These are phyloP conservation scores for Orchestia grillus DNA, from an alignment of 1,140 invertebrate species.

Conservation along the genomic window DNA sequence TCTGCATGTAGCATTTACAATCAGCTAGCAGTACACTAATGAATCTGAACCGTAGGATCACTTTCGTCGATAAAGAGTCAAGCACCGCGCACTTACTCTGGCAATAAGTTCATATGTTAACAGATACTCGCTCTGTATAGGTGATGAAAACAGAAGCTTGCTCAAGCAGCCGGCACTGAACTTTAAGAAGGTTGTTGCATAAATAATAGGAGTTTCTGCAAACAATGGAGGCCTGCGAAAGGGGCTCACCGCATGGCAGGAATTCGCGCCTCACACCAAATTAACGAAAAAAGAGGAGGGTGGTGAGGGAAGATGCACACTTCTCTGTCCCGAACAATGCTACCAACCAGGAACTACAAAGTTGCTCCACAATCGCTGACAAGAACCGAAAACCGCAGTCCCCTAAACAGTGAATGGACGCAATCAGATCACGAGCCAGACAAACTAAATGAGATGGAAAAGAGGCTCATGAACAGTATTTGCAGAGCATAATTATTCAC, in stretches of 20 bases:
- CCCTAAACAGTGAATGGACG: not conserved
- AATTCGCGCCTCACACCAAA: not conserved
- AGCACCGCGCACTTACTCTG: no score
- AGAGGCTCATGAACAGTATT: not conserved
- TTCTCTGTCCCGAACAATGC: not conserved
- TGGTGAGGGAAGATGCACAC: not conserved
- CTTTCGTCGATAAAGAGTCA: no score
- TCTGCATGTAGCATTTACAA: no score
- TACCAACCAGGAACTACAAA: not conserved
- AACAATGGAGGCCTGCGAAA: not conserved
- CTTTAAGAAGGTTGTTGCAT: not conserved
- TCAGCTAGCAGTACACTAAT: no score
- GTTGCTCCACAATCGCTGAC: not conserved
- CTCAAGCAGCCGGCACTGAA: no score
- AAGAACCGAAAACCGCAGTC: not conserved
- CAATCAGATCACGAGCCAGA: not conserved
- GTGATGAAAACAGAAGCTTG: no score
- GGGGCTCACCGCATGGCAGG: not conserved
- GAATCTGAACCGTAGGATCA: no score
- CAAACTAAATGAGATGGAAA: not conserved
- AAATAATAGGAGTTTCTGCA: not conserved
- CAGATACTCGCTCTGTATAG: no score
- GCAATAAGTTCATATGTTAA: no score
- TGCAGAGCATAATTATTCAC: not conserved
- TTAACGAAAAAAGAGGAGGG: not conserved